Evolutionary conservation across 2,113 vertebrate genomes (phyloP).

Genomic region (Amia ocellicauda): DNA sequence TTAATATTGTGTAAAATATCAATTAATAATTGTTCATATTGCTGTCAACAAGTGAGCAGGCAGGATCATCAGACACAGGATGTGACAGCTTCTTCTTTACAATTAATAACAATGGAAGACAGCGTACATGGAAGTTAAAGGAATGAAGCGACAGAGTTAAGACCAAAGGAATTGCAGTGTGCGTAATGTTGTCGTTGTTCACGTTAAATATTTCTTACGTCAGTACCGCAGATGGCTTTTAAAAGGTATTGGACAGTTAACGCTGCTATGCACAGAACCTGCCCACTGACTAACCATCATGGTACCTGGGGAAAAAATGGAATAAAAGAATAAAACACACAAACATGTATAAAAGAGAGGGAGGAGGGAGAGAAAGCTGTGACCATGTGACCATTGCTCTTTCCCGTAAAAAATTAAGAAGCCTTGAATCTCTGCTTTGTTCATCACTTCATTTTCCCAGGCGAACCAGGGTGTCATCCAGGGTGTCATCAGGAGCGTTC

Average conservation of each 20-base stretch:
- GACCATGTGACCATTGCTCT: conserved; percentile 65
- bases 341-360: too few relatives aligned
- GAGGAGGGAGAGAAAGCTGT: conserved; percentile 57
- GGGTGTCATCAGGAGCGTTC: conserved; percentile 64
- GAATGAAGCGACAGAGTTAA: conserved; percentile 57
- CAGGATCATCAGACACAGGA: conserved; percentile 36
- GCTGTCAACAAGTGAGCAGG: not conserved
- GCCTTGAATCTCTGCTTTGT: conserved; percentile 54
- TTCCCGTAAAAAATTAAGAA: conserved; percentile 50
- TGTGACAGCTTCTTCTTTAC: conserved; percentile 67
- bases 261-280: not conserved
- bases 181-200: conserved; percentile 31
- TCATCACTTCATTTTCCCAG: conserved; percentile 69
- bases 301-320: conserved; percentile 54
- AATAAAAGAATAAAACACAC: conserved; percentile 44
- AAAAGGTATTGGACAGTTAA: not conserved
- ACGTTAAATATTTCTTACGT: conserved; percentile 27
- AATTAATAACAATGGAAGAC: conserved; percentile 77
- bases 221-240: not conserved
- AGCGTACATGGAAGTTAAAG: conserved; percentile 74
- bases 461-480: conserved; percentile 51
- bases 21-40: conserved; percentile 33
- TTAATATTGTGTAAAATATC: conserved; percentile 42
- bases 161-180: conserved; percentile 40
- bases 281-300: conserved; percentile 50